A percentile compares a stretch with the other conserved stretches of the same genome.
These are phyloP conservation scores for Buphagus erythrorhynchus DNA, from an alignment of 2,797 vertebrate genomes.

Conservation along the genomic window DNA sequence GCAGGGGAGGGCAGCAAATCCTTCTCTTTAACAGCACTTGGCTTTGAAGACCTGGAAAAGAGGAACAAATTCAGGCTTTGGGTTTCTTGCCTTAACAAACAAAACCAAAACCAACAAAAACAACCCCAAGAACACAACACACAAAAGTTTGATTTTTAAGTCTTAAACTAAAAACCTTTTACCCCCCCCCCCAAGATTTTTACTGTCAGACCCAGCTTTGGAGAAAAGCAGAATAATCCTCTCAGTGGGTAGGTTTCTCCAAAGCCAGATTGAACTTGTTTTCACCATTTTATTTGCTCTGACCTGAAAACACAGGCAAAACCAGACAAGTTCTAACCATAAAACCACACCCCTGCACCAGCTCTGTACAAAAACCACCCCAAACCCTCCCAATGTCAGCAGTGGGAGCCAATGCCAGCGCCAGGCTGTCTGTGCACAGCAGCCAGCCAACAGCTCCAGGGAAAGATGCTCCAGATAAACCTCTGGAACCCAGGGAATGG, in stretches of 20 bases:
- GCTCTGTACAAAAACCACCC: neutral
- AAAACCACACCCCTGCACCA: conserved; percentile 53
- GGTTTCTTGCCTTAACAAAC: neutral
- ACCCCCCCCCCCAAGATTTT: neutral
- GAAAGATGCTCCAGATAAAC: neutral
- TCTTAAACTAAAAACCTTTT: neutral
- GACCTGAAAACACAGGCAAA: conserved; percentile 40
- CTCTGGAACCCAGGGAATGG: neutral
- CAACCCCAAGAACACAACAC: rapidly evolving
- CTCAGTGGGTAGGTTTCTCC: neutral
- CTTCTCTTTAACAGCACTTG: conserved; percentile 90
- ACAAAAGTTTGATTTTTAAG: neutral
- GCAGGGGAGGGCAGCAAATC: conserved; percentile 93
- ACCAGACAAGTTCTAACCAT: conserved; percentile 37
- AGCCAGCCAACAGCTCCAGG: neutral
- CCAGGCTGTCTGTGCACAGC: conserved; percentile 12
- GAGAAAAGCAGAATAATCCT: neutral
- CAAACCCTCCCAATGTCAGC: neutral
- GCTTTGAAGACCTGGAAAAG: conserved; percentile 84
- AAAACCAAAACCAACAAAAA: neutral
- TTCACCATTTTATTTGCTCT: conserved; percentile 35
- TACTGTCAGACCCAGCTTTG: neutral
- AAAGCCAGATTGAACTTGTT: neutral
- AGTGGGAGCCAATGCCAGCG: neutral
- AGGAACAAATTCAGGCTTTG: neutral